Evolutionary conservation across 1,140 invertebrate genomes (phyloP).

Genomic region (Trichomalopsis sarcophagae): DNA sequence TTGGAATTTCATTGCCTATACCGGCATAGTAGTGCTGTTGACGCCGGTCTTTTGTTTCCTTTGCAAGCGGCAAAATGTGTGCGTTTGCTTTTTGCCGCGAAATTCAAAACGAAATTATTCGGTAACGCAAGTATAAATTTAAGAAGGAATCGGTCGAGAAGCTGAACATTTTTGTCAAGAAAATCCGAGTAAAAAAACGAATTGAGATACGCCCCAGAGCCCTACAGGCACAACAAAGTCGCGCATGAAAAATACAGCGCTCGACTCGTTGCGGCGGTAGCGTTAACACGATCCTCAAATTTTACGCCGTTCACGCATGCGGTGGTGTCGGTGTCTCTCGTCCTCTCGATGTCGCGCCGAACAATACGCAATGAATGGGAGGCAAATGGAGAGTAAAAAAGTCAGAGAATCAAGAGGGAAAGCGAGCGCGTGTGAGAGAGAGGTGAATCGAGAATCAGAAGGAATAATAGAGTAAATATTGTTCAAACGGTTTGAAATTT

Average conservation of each 20-base stretch:
- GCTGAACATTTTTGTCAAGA: neutral
- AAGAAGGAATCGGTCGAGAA: no score
- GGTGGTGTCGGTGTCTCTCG: conserved; percentile 62
- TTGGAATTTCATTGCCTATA: neutral
- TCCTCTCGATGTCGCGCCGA: conserved; percentile 40
- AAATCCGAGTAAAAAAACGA: conserved; percentile 11
- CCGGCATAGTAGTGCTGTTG: neutral
- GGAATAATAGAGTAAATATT: conserved; percentile 46
- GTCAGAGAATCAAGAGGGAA: conserved; percentile 40
- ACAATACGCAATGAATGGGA: conserved; percentile 35
- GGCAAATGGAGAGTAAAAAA: conserved; percentile 47
- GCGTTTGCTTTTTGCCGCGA: no score
- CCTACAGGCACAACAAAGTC: conserved; percentile 63
- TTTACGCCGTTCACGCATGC: conserved; percentile 66
- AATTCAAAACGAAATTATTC: no score
- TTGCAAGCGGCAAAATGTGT: neutral
- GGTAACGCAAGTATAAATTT: no score
- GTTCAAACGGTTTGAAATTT: neutral
- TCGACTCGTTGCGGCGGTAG: conserved; percentile 41
- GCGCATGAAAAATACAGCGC: conserved; percentile 7
- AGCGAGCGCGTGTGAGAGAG: conserved; percentile 47
- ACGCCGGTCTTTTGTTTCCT: neutral
- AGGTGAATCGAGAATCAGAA: conserved; percentile 47
- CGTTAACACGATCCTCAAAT: conserved; percentile 54
- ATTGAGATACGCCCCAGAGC: conserved; percentile 68